Evolutionary conservation across 2,888 invertebrate genomes (phyloP).

Genomic region (Strigamia transsilvanica): DNA sequence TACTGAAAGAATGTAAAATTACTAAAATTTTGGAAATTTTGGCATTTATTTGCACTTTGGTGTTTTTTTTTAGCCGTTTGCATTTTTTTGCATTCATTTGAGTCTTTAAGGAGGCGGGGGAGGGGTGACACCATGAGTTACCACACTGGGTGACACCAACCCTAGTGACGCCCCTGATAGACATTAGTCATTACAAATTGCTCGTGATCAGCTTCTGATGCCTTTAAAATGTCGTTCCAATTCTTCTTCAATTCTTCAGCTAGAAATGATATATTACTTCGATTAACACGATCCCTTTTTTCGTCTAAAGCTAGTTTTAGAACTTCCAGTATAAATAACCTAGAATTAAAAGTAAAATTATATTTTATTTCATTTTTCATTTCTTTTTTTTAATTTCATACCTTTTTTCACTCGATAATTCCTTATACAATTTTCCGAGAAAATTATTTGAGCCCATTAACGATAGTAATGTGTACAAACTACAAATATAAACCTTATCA

Average conservation of each 20-base stretch:
- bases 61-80: too few relatives aligned
- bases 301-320: neutral
- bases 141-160: too few relatives aligned
- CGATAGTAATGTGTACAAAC: neutral
- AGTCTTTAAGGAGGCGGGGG: too few relatives aligned
- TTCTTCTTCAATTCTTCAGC: slow-evolving; percentile 9
- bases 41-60: too few relatives aligned
- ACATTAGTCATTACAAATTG: neutral
- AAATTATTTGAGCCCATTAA: neutral
- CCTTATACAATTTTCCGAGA: neutral
- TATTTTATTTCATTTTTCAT: neutral
- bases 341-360: neutral
- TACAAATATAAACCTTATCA: neutral
- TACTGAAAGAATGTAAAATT: too few relatives aligned
- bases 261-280: slow-evolving; percentile 30
- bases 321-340: slow-evolving; percentile 1
- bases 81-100: too few relatives aligned
- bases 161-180: too few relatives aligned
- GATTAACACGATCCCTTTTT: neutral
- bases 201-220: neutral
- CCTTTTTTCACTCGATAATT: neutral
- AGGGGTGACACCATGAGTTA: too few relatives aligned
- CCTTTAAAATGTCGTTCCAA: slow-evolving; percentile 18
- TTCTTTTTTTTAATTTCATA: neutral
- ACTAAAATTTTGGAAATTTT: too few relatives aligned